Evolutionary conservation across 2,888 invertebrate genomes (phyloP), one percentile per base, ranked within the genome.

Genomic region (Hypena proboscidalis): DNA sequence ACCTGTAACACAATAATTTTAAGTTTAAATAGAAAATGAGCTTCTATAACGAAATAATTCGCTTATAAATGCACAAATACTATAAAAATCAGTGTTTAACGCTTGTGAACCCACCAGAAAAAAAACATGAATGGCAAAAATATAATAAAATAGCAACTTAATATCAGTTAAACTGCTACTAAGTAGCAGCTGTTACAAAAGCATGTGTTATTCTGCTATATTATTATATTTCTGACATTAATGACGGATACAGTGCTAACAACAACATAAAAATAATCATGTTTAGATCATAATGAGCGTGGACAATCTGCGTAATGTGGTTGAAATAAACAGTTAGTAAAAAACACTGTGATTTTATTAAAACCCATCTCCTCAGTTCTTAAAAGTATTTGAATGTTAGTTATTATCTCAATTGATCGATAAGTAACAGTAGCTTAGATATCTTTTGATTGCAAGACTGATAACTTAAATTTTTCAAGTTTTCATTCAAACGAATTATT

Each of bases 321-420:
- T 88, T 86, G 70, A 82, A 86, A 86, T 87, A 88, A 86, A 88
- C 80, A 72, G 83, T 86, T 88, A 89, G 87, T 77, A 80, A 87
- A 85, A 78, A 74, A 65, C 68, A 20, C 46, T 33, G 48, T 45
- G 52, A 67, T 68, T 78, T 73, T 49, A 63, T 62, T 72, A n/a
- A n/a, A n/a, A n/a, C n/a, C n/a, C n/a, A n/a, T n/a, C n/a, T n/a
- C n/a, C n/a, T n/a, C n/a, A n/a, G n/a, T n/a, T n/a, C n/a, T n/a
- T n/a, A n/a, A n/a, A n/a, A n/a, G n/a, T n/a, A n/a, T n/a, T n/a
- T n/a, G n/a, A n/a, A n/a, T n/a, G n/a, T n/a, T n/a, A n/a, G n/a
- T n/a, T n/a, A n/a, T n/a, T n/a, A n/a, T n/a, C n/a, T n/a, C n/a
- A n/a, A n/a, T n/a, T n/a, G n/a, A n/a, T n/a, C n/a, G n/a, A n/a